A percentile compares a stretch with the other conserved stretches of the same genome.
phyloP scores from a whole-genome alignment of 2,888 invertebrate species.

The Nemurella pictetii region DNA sequence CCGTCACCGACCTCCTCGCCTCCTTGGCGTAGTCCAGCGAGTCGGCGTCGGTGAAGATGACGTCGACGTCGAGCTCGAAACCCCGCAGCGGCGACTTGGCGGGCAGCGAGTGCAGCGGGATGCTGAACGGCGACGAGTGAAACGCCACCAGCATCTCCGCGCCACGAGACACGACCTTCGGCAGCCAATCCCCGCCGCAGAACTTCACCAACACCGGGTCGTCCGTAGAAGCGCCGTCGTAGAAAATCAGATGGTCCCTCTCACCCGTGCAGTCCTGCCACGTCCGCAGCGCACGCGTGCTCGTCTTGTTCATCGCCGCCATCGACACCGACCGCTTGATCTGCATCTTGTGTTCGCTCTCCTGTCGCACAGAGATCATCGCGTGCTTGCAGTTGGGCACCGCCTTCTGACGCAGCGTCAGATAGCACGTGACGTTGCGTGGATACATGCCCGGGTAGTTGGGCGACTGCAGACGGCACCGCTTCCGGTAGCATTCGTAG shows the following conservation, averaged over 20 bases:
- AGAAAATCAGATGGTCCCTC: constrained; percentile 81
- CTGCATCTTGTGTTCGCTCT: constrained; percentile 72
- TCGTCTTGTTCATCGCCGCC: constrained; percentile 51
- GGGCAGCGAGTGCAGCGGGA: constrained; percentile 70
- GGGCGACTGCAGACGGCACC: constrained; percentile 84
- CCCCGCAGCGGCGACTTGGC: constrained; percentile 70
- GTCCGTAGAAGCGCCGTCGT: constrained; percentile 80
- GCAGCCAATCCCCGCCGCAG: constrained; percentile 86
- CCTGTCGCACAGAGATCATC: constrained; percentile 83
- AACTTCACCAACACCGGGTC: constrained; percentile 83
- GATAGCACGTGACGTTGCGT: constrained; percentile 88
- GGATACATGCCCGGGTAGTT: constrained; percentile 71
- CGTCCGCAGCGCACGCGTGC: constrained; percentile 68
- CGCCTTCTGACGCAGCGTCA: constrained; percentile 81
- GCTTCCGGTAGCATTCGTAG: constrained; percentile 82
- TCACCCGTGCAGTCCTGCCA: constrained; percentile 84
- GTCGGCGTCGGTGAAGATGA: constrained; percentile 85
- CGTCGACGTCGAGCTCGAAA: constrained; percentile 84
- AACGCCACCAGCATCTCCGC: constrained; percentile 87
- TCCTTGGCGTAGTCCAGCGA: constrained; percentile 78
- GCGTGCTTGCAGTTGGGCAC: constrained; percentile 89
- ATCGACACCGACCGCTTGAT: constrained; percentile 58
- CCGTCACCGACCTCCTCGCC: constrained; percentile 49
- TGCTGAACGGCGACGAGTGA: constrained; percentile 81
- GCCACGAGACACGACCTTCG: constrained; percentile 74